phyloP scores from a whole-genome alignment of 2,113 vertebrate genomes.

The Cavia porcellus region DNA sequence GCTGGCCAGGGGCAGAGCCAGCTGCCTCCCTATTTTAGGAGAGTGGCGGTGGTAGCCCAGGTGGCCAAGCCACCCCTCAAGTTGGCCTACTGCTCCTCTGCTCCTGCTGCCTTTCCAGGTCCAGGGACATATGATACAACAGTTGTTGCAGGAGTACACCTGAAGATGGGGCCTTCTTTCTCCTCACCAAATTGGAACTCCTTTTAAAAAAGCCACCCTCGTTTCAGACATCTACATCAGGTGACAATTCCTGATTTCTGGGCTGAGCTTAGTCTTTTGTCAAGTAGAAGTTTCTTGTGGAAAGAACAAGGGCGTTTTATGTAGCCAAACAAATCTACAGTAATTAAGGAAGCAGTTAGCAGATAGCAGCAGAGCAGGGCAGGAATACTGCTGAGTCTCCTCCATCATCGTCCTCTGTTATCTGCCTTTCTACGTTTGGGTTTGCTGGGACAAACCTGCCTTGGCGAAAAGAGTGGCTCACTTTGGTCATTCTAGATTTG shows the following conservation, averaged over 20 bases:
- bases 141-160: background rate
- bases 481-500: background rate
- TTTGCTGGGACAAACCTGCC: background rate
- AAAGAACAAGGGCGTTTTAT: background rate
- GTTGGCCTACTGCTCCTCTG: conserved; percentile 70
- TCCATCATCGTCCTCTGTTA: background rate
- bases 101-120: conserved; percentile 35
- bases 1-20: background rate
- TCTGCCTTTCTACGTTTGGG: background rate
- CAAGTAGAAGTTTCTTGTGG: background rate
- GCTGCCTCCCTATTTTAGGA: background rate
- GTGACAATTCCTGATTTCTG: background rate
- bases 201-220: background rate
- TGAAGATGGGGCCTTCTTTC: background rate
- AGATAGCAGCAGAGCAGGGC: background rate
- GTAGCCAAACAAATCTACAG: background rate
- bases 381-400: too few species aligned
- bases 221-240: background rate
- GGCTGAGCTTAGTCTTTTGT: background rate
- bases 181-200: background rate
- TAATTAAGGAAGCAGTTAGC: background rate
- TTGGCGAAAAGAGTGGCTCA: background rate
- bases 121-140: background rate
- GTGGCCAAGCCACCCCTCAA: conserved; percentile 77
- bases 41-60: conserved; percentile 86